Conservation (phyloP, 2,888 invertebrate species). For the Cremastobaeus sp. region DNA sequence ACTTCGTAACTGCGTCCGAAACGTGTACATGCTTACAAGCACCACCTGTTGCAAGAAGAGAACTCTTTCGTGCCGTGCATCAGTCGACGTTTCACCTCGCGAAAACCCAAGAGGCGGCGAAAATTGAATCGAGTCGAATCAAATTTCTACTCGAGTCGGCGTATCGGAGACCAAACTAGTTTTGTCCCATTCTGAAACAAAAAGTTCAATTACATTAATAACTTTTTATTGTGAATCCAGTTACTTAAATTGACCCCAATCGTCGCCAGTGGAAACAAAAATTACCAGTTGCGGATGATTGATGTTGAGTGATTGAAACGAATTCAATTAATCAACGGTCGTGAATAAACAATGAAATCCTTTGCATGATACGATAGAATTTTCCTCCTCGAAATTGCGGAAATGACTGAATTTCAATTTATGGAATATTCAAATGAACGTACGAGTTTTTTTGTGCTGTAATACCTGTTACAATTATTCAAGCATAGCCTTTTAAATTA, state of each 20-base stretch:
- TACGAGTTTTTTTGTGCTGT: too few species aligned
- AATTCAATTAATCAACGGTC: too few species aligned
- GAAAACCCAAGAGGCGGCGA: conserved; percentile 41
- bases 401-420: too few species aligned
- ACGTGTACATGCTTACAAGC: conserved; percentile 38
- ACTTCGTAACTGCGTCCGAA: conserved; percentile 26
- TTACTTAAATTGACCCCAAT: neutral
- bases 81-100: conserved; percentile 55
- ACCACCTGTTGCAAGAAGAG: conserved; percentile 69
- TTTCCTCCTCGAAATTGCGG: too few species aligned
- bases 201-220: conserved; percentile 17
- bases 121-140: conserved; percentile 58
- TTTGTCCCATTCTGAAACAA: conserved; percentile 36
- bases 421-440: too few species aligned
- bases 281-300: too few species aligned
- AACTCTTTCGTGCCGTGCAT: conserved; percentile 64
- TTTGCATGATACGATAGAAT: too few species aligned
- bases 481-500: too few species aligned
- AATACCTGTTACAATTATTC: too few species aligned
- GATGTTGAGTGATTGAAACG: too few species aligned
- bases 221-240: conserved; percentile 21
- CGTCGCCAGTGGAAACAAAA: too few species aligned
- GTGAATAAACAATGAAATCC: too few species aligned
- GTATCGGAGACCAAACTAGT: conserved; percentile 30
- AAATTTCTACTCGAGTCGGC: conserved; percentile 49